Evolutionary conservation across 2,888 invertebrate species (phyloP).

Genomic region (Sacculina carcini): DNA sequence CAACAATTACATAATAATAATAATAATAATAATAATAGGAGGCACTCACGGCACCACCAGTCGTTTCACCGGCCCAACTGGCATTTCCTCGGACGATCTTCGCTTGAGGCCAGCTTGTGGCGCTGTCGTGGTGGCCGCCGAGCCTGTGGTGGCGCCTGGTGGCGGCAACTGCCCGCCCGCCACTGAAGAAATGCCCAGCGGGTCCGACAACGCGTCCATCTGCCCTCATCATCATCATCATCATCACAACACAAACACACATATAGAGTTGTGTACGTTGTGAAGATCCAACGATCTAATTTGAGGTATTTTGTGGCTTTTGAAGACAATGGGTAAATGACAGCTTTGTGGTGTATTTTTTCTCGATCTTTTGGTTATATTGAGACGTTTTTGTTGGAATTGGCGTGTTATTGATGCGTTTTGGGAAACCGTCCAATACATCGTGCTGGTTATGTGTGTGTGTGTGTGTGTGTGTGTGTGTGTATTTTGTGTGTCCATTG

Average conservation of each 20-base stretch:
- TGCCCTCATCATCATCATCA: not conserved
- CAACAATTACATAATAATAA: too few relatives aligned
- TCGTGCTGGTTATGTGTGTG: too few relatives aligned
- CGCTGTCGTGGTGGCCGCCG: constrained; percentile 20
- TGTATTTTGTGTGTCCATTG: too few relatives aligned
- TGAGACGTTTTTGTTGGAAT: too few relatives aligned
- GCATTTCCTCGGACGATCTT: constrained; percentile 45
- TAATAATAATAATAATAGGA: not conserved
- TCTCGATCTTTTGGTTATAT: too few relatives aligned
- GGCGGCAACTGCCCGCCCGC: constrained; percentile 12
- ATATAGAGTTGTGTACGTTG: not conserved
- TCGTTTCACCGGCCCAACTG: constrained; percentile 50
- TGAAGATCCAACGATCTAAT: not conserved
- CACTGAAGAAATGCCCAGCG: constrained; percentile 6
- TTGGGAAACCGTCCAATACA: too few relatives aligned
- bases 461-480: too few relatives aligned
- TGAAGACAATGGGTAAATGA: not conserved
- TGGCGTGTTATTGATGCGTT: too few relatives aligned
- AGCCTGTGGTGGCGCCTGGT: constrained; percentile 22
- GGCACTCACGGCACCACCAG: constrained; percentile 41
- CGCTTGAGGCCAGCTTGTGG: constrained; percentile 31
- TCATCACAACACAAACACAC: not conserved
- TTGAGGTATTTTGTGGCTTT: not conserved
- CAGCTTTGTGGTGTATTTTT: too few relatives aligned
- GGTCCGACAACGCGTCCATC: constrained; percentile 7